Percentiles rank a stretch among this genome's conserved stretches.
Evolutionary conservation across 2,797 vertebrate species (phyloP).

Genomic region (Smutsia gigantea): DNA sequence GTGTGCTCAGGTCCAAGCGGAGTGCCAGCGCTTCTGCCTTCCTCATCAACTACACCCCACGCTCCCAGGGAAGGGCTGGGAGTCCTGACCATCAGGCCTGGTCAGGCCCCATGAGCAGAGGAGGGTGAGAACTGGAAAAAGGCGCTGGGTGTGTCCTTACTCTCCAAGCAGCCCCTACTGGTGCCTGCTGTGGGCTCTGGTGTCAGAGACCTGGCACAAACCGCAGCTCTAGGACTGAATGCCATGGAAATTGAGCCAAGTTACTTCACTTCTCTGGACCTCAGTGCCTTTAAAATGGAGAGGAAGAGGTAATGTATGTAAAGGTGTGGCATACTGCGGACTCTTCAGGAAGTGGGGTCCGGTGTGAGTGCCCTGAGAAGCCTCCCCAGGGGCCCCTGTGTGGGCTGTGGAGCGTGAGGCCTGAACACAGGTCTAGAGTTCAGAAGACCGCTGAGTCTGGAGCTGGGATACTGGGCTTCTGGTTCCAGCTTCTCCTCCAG

Average conservation of each 20-base stretch:
- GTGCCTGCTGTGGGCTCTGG: neutral
- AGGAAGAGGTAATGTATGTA: neutral
- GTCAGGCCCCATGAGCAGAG: neutral
- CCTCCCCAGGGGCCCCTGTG: neutral
- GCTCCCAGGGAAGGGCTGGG: accelerated
- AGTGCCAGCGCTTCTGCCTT: neutral
- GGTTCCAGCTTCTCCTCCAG: accelerated
- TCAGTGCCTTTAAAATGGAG: neutral
- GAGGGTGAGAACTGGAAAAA: accelerated
- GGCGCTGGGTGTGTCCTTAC: accelerated
- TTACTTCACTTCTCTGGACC: neutral
- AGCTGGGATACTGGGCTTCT: neutral
- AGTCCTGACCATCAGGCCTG: accelerated
- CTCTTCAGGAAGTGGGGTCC: neutral
- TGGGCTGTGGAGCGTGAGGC: neutral
- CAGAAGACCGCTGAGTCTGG: accelerated
- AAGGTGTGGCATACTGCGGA: neutral
- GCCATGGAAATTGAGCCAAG: neutral
- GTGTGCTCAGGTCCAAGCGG: accelerated
- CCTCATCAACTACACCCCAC: neutral
- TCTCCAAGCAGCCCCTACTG: neutral
- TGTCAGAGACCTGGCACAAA: neutral
- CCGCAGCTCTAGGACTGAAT: neutral
- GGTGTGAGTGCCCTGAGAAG: neutral
- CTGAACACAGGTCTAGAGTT: accelerated